Percentiles rank a stretch among this genome's conserved stretches.
Conservation (phyloP, 1,140 invertebrate species). For the Drosophila tsacasi region DNA sequence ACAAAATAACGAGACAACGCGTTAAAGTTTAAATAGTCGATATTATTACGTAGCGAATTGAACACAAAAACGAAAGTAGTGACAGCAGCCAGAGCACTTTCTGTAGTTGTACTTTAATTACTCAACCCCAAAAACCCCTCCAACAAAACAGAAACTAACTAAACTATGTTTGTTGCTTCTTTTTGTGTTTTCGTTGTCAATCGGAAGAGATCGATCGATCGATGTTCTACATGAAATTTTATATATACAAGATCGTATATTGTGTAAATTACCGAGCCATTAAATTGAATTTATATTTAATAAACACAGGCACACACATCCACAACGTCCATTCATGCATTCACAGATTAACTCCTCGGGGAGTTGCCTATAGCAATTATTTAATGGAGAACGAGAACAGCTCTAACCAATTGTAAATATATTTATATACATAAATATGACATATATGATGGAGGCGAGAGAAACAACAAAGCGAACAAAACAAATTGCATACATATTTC, state of each 20-base stretch:
- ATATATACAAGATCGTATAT: conserved; percentile 73
- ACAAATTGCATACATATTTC: conserved; percentile 68
- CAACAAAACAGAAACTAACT: conserved; percentile 24
- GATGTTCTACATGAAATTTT: conserved; percentile 61
- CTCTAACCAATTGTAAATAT: conserved; percentile 62
- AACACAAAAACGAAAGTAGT: conserved; percentile 59
- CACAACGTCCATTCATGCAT: conserved; percentile 66
- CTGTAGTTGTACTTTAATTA: conserved; percentile 49
- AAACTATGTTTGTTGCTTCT: conserved; percentile 53
- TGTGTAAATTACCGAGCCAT: conserved; percentile 84
- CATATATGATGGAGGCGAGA: not conserved
- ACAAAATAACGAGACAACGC: conserved; percentile 64
- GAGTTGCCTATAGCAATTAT: conserved; percentile 71
- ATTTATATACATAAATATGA: conserved; percentile 55
- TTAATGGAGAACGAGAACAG: conserved; percentile 38
- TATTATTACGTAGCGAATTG: conserved; percentile 77
- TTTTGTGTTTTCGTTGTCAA: conserved; percentile 62
- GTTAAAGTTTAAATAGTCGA: conserved; percentile 80
- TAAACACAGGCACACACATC: conserved; percentile 39
- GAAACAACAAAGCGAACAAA: conserved; percentile 30
- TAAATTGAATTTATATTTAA: conserved; percentile 85
- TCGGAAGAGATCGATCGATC: conserved; percentile 50
- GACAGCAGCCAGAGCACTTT: conserved; percentile 39
- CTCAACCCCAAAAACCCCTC: conserved; percentile 14
- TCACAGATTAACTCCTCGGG: conserved; percentile 47